Evolutionary conservation across 1,140 invertebrate species (phyloP).

Genomic region (Druon quercuslanigerum): DNA sequence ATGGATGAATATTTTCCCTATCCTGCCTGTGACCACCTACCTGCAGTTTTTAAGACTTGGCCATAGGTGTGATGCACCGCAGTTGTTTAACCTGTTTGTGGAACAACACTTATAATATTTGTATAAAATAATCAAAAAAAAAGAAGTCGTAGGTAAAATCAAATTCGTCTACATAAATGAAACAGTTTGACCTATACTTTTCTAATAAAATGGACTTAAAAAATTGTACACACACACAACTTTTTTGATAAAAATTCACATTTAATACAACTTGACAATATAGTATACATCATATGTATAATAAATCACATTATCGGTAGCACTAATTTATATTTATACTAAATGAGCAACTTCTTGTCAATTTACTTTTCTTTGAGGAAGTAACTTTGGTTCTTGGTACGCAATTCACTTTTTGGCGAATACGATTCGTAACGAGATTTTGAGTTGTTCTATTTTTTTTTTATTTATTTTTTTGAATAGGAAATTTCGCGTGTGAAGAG

Average conservation of each 20-base stretch:
- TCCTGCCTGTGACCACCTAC: no score
- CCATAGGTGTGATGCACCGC: background rate
- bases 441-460: background rate
- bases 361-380: background rate
- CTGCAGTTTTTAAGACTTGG: no score
- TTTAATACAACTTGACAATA: conserved; percentile 33
- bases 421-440: background rate
- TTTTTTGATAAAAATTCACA: conserved; percentile 30
- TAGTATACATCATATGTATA: conserved; percentile 39
- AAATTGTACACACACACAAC: background rate
- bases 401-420: background rate
- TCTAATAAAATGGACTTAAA: background rate
- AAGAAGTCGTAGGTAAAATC: no score
- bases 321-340: conserved; percentile 26
- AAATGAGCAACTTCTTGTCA: conserved; percentile 21
- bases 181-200: background rate
- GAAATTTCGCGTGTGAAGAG: background rate
- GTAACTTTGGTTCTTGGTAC: background rate
- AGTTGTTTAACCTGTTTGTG: conserved; percentile 1
- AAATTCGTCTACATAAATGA: background rate
- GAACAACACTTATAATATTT: background rate
- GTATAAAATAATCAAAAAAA: no score
- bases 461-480: background rate
- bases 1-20: no score
- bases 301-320: conserved; percentile 25